Evolutionary conservation across 1,140 invertebrate genomes (phyloP).

Genomic region (Bombus confusus): DNA sequence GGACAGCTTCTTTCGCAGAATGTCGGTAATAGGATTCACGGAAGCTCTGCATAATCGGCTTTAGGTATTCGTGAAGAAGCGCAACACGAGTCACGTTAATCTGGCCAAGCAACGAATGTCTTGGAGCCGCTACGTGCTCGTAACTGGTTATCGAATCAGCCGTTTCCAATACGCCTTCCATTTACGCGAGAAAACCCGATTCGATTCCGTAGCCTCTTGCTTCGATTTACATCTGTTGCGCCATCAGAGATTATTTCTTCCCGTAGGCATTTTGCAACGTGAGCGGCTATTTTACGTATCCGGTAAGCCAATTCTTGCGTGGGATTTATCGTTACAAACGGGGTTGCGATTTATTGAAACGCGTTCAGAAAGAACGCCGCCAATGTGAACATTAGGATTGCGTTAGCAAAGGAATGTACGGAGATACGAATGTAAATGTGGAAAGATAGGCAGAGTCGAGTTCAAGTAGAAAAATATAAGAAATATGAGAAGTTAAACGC

Average conservation of each 20-base stretch:
- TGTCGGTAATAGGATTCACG: slow-evolving; percentile 13
- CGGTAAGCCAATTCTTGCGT: slow-evolving; percentile 27
- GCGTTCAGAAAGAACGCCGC: background rate
- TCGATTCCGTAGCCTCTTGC: background rate
- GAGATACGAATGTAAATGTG: no score
- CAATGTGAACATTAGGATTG: background rate
- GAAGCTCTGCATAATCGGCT: slow-evolving; percentile 28
- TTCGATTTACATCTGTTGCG: slow-evolving; percentile 48
- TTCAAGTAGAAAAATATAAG: no score
- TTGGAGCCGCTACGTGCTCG: slow-evolving; percentile 38
- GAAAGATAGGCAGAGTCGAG: no score
- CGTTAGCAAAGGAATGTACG: no score
- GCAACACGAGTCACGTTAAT: background rate
- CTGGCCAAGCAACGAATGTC: slow-evolving; percentile 5
- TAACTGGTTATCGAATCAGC: slow-evolving; percentile 67
- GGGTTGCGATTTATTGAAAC: background rate
- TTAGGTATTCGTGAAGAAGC: slow-evolving; percentile 7
- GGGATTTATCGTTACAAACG: slow-evolving; percentile 2
- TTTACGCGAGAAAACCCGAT: slow-evolving; percentile 24
- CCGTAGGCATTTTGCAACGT: background rate
- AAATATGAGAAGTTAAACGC: no score
- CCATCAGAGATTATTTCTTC: slow-evolving; percentile 28
- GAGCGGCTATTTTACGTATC: background rate
- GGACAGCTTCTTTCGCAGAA: background rate
- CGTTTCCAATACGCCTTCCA: slow-evolving; percentile 40